phyloP scores from a whole-genome alignment of 53 echinoderm and acorn worm species.

The Echinarachnius parma region DNA sequence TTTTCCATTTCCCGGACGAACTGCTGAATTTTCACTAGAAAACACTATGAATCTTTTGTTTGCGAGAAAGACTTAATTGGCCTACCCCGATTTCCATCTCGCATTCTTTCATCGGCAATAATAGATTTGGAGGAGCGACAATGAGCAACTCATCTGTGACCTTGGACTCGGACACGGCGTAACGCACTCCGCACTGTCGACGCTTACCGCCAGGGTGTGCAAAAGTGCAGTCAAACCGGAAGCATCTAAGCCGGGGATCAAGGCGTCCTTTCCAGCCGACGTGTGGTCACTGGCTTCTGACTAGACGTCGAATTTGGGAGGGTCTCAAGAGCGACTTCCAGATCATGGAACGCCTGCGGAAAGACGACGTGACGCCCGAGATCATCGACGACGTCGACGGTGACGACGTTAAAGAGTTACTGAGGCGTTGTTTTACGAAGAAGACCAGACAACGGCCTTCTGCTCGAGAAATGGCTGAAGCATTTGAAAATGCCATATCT shows the following conservation, averaged over 20 bases:
- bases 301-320: background rate
- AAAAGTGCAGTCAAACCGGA: background rate
- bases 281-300: slow-evolving; percentile 20
- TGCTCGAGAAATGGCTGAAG: too few relatives aligned
- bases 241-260: background rate
- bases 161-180: slow-evolving; percentile 1
- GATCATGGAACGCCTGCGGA: background rate
- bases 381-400: background rate
- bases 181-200: background rate
- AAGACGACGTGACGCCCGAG: background rate
- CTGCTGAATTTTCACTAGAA: too few relatives aligned
- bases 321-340: background rate
- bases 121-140: background rate
- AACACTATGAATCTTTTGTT: too few relatives aligned
- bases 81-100: too few relatives aligned
- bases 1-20: too few relatives aligned
- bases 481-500: too few relatives aligned
- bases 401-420: too few relatives aligned
- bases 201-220: background rate
- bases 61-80: too few relatives aligned
- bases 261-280: background rate
- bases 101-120: too few relatives aligned
- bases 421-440: too few relatives aligned
- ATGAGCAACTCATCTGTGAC: slow-evolving; percentile 13
- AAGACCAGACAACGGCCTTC: too few relatives aligned